Evolutionary conservation across 2,888 invertebrate genomes (phyloP).

Genomic region (Oxystoma pomonae): DNA sequence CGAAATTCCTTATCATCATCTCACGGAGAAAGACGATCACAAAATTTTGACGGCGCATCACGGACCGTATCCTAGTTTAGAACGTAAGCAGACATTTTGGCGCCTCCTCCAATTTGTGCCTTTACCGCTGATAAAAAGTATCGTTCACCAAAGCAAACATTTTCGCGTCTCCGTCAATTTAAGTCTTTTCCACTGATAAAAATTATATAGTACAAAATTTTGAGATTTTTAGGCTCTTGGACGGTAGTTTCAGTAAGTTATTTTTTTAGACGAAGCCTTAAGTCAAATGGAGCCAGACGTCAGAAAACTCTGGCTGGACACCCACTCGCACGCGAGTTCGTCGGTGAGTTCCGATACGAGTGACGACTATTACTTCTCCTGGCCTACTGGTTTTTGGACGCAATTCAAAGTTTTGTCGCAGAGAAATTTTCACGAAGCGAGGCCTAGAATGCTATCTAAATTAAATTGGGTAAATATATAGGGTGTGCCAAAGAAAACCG

Average conservation of each 20-base stretch:
- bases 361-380: conserved; percentile 60
- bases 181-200: no score
- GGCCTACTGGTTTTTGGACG: conserved; percentile 75
- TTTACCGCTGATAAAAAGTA: no score
- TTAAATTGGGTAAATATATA: conserved; percentile 61
- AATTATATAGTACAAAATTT: no score
- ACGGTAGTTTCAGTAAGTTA: not conserved
- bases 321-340: conserved; percentile 64
- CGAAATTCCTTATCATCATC: conserved; percentile 39
- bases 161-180: no score
- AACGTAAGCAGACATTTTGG: conserved; percentile 37
- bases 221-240: no score
- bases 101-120: no score
- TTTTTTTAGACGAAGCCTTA: conserved; percentile 48
- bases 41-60: conserved; percentile 36
- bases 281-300: conserved; percentile 56
- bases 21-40: conserved; percentile 42
- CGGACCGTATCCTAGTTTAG: conserved; percentile 43
- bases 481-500: no score
- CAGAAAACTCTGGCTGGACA: conserved; percentile 65
- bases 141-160: no score
- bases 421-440: conserved; percentile 71
- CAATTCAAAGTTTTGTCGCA: conserved; percentile 73
- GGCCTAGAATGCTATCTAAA: conserved; percentile 71
- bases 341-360: conserved; percentile 58